phyloP scores from a whole-genome alignment of 2,888 invertebrate genomes.

The Mycalesis mineus region DNA sequence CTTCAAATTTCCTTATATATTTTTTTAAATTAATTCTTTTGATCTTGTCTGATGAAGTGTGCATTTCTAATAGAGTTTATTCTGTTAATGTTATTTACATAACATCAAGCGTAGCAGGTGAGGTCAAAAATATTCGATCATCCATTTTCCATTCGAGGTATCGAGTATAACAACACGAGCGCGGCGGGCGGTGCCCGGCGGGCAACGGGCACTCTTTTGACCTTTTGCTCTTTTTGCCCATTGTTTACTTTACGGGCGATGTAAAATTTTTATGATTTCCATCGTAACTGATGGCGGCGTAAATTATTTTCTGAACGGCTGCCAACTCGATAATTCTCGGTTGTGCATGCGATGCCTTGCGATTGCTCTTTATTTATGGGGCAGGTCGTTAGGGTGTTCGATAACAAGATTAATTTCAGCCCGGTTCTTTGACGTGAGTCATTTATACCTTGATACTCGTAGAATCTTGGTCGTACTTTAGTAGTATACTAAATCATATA shows the following conservation, averaged over 20 bases:
- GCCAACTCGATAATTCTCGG: constrained; percentile 64
- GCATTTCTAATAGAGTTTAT: neutral
- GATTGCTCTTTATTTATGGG: constrained; percentile 58
- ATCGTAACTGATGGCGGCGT: constrained; percentile 59
- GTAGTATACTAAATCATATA: too few species aligned
- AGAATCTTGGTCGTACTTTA: neutral
- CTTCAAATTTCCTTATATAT: too few species aligned
- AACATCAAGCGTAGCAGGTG: neutral
- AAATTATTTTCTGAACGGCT: constrained; percentile 69
- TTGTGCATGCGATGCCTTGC: constrained; percentile 47
- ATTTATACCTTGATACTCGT: constrained; percentile 8
- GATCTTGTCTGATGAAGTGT: neutral
- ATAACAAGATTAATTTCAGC: constrained; percentile 32
- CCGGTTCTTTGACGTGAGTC: constrained; percentile 27
- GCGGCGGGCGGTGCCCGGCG: constrained; percentile 31
- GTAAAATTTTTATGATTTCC: constrained; percentile 71
- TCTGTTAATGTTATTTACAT: constrained; percentile 1
- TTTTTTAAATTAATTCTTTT: neutral
- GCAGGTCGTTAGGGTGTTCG: constrained; percentile 39
- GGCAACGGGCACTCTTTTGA: constrained; percentile 33
- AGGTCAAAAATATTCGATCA: constrained; percentile 15
- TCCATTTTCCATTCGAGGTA: constrained; percentile 22
- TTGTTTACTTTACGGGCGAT: constrained; percentile 73
- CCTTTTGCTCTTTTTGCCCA: constrained; percentile 62
- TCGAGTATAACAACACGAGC: constrained; percentile 18